Conservation (phyloP, 2,797 vertebrate genomes). For the Lophius americanus region DNA sequence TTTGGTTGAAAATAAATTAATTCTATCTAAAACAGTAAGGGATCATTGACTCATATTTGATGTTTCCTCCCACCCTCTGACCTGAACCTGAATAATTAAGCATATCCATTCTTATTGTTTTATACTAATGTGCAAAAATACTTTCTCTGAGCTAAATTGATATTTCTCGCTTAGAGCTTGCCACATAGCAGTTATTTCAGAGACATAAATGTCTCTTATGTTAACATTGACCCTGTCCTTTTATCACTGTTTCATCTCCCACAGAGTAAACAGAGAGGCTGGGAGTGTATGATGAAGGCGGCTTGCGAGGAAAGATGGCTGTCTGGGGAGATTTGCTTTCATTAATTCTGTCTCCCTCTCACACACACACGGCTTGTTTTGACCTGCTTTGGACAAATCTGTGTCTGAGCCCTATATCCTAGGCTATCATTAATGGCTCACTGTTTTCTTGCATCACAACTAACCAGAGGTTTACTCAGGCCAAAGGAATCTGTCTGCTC, state of each 20-base stretch:
- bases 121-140: neutral
- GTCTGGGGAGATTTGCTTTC: conserved; percentile 46
- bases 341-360: conserved; percentile 13
- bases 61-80: conserved; percentile 9
- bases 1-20: too few species aligned
- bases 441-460: conserved; percentile 47
- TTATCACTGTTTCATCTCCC: conserved; percentile 61
- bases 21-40: neutral
- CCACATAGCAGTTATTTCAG: conserved; percentile 43
- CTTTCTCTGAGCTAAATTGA: conserved; percentile 1
- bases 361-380: conserved; percentile 34
- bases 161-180: conserved; percentile 5
- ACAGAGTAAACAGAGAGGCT: conserved; percentile 54
- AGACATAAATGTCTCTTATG: conserved; percentile 44
- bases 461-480: conserved; percentile 37
- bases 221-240: conserved; percentile 51
- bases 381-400: conserved; percentile 51
- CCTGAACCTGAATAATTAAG: neutral
- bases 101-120: conserved; percentile 17
- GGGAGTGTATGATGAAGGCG: conserved; percentile 28
- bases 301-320: conserved; percentile 27
- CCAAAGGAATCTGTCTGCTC: conserved; percentile 45
- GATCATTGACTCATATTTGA: neutral
- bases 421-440: conserved; percentile 58
- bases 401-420: conserved; percentile 59